Evolutionary conservation across 2,888 invertebrate species (phyloP), one percentile per base, ranked within the genome.

Genomic region (Villa cingulata): DNA sequence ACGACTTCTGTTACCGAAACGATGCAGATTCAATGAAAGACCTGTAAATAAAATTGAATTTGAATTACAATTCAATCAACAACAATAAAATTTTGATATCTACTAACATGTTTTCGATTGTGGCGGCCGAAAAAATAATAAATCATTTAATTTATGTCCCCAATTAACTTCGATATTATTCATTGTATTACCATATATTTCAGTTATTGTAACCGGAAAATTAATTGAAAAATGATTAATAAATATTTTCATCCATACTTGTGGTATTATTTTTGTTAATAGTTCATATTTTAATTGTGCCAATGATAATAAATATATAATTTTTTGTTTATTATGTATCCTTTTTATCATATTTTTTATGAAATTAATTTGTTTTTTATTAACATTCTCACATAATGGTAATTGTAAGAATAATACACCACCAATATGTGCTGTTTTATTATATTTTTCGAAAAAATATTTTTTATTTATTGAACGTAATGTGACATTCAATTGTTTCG

Each of bases 141-240:
- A 62, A 58, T 68, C 66, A 27, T 63, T 56, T 1, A 68, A 64
- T 1, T 57, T 53, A 46, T 68, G 67, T 0, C 65, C 66, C 66
- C 68, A 68, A 4, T 60, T 46, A 0, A 66, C 60, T 41, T 62
- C 56, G 39, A 66, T 62, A 29, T 64, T 59, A 1, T 61, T 56
- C n/a, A 7, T 6, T 18, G 59, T 60, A 14, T 57, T 57, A 5
- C 66, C 66, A 54, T 66, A 60, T 43, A 68, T 63, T 52, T 68
- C 66, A 2, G 68, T 68, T 45, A 68, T 59, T 6, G 67, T 66
- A 4, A 68, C 62, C 3, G 69, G 65, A 51, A 66, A 68, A 47
- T 63, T 64, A 3, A 62, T 59, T 1, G 68, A 65, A 47, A 68
- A 68, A 38, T 65, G 66, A 49, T 68, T 68, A 0, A 68, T 65